Evolutionary conservation across 2,888 invertebrate species (phyloP), one percentile per base, ranked within the genome.

Genomic region (Parnassius glacialis): DNA sequence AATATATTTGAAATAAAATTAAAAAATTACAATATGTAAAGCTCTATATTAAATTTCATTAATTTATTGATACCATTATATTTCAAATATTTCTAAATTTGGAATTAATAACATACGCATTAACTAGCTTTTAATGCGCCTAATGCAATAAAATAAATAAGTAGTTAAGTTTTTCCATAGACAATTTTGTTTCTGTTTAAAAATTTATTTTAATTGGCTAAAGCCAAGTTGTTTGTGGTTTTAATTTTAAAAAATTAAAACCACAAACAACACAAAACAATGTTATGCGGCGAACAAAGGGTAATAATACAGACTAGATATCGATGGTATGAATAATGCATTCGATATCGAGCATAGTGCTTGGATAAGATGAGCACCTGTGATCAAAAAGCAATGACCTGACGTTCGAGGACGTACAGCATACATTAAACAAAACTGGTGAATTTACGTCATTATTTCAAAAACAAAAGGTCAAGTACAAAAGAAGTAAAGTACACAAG

Each of bases 311-410:
- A 75, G 71, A 69, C 65, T 74, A 72, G 70, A 75, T 79, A 74
- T 73, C 71, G 70, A 62, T 67, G 59, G 66, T 67, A 83, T 87
- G 80, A 86, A 86, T 87, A 83, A 87, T 84, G 78, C 73, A 87
- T 77, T 67, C 64, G 72, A 68, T 68, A 74, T 79, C 83, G 81
- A 80, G 80, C 81, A 80, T 83, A 84, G 79, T 34, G 78, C 76
- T 79, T 70, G 70, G 62, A 70, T 68, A 70, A 78, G 78, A 77
- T 75, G 76, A 76, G 74, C 72, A 73, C 67, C 70, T 68, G 68
- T 66, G 77, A 82, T 78, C 83, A 84, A 82, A 84, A 87, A 88
- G 85, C 87, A 87, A 83, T 87, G 88, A 87, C 87, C 88, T 69
- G 64, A 57, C 58, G 55, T 43, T 48, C 57, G 10, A 41, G 48